Evolutionary conservation across 2,888 invertebrate genomes (phyloP).

Genomic region (Aleiodes testaceus): DNA sequence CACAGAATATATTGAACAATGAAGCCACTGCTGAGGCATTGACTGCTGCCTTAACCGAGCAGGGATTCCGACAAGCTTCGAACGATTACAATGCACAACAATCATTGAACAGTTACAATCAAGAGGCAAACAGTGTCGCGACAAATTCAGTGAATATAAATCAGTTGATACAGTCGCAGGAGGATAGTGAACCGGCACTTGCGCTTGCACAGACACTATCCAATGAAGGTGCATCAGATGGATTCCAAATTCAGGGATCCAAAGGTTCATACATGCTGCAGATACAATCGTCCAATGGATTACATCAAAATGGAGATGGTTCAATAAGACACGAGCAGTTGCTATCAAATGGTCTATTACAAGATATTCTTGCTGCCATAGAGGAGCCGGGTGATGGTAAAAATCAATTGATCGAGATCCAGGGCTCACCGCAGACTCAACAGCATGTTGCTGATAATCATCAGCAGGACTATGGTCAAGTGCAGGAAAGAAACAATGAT

Average conservation of each 20-base stretch:
- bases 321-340: constrained; percentile 83
- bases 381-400: constrained; percentile 77
- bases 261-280: constrained; percentile 83
- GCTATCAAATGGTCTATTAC: constrained; percentile 84
- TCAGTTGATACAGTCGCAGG: constrained; percentile 61
- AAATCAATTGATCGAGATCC: constrained; percentile 58
- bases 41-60: constrained; percentile 60
- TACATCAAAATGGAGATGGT: constrained; percentile 73
- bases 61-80: constrained; percentile 57
- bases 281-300: constrained; percentile 81
- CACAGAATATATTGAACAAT: constrained; percentile 42
- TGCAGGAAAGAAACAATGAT: background rate
- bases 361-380: constrained; percentile 87
- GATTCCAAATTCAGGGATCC: constrained; percentile 73
- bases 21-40: constrained; percentile 53
- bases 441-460: constrained; percentile 55
- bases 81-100: constrained; percentile 47
- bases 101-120: constrained; percentile 57
- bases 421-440: constrained; percentile 59
- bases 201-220: constrained; percentile 62
- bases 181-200: constrained; percentile 61
- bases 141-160: constrained; percentile 10
- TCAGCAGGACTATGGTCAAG: constrained; percentile 46
- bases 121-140: constrained; percentile 33
- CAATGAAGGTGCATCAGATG: constrained; percentile 58